Percentiles rank a stretch among this genome's conserved stretches.
Evolutionary conservation across 2,113 vertebrate genomes (phyloP).

Genomic region (Limanda limanda): DNA sequence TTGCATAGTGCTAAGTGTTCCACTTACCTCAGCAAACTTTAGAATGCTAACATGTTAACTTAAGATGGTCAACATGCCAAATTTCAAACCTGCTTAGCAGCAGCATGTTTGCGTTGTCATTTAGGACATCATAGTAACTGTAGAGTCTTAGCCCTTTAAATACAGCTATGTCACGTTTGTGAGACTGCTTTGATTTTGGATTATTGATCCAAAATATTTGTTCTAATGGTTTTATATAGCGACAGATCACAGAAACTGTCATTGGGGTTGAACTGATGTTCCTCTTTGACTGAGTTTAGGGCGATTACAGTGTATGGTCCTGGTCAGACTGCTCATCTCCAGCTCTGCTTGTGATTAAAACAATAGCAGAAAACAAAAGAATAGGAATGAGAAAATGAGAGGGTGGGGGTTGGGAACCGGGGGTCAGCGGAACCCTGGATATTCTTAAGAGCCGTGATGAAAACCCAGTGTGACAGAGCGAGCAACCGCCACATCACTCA

Average conservation of each 20-base stretch:
- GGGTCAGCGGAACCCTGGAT: constrained; percentile 62
- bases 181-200: not conserved
- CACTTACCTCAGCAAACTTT: no score
- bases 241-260: not conserved
- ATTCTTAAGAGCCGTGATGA: constrained; percentile 69
- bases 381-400: constrained; percentile 11
- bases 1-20: no score
- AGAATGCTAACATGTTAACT: no score
- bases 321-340: constrained; percentile 12
- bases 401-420: not conserved
- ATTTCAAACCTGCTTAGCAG: no score
- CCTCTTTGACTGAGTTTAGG: no score
- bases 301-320: no score
- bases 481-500: constrained; percentile 69
- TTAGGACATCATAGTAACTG: not conserved
- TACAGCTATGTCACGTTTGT: no score
- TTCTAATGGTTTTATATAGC: constrained; percentile 24
- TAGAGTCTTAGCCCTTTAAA: no score
- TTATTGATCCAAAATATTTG: constrained; percentile 1
- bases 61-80: no score
- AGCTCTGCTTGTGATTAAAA: constrained; percentile 47
- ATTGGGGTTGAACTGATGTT: no score
- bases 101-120: no score
- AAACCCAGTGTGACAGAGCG: constrained; percentile 64
- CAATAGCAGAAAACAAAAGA: constrained; percentile 35